Percentiles rank a stretch among this genome's conserved stretches.
Evolutionary conservation across 2,888 invertebrate species (phyloP).

Genomic region (Platypus cylindrus): DNA sequence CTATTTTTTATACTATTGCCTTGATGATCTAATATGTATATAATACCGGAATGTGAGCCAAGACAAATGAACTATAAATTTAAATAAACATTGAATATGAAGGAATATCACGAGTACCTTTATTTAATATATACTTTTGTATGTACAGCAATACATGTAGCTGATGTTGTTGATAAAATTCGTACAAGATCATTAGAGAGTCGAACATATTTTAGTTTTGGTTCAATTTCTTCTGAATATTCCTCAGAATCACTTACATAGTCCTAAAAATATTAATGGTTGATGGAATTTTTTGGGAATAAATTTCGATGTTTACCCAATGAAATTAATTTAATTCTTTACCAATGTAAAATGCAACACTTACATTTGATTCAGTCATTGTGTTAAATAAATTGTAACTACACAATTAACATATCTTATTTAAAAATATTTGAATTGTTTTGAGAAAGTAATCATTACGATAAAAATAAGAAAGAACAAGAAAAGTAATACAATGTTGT

Average conservation of each 20-base stretch:
- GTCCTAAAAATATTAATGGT: conserved; percentile 20
- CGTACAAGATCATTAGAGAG: conserved; percentile 76
- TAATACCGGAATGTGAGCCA: conserved; percentile 84
- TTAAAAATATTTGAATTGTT: no score
- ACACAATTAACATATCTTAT: no score
- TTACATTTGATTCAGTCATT: conserved; percentile 8
- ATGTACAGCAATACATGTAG: conserved; percentile 88
- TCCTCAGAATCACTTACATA: conserved; percentile 29
- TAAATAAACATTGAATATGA: background rate
- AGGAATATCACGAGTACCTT: conserved; percentile 1
- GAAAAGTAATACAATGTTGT: no score
- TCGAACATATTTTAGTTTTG: conserved; percentile 83
- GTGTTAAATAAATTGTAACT: no score
- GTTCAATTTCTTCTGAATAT: conserved; percentile 54
- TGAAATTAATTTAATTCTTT: background rate
- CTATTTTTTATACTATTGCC: conserved; percentile 68
- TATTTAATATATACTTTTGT: conserved; percentile 50
- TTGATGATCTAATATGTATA: conserved; percentile 83
- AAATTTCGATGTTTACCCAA: background rate
- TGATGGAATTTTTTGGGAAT: background rate
- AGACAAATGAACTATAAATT: conserved; percentile 67
- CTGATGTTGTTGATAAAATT: conserved; percentile 58
- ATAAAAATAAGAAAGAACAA: no score
- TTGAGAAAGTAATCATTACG: no score
- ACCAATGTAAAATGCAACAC: conserved; percentile 1